A percentile compares a stretch with the other conserved stretches of the same genome.
These are phyloP conservation scores for Holothuria leucospilota DNA, from an alignment of 53 echinoderm and acorn worm species.

Conservation along the genomic window DNA sequence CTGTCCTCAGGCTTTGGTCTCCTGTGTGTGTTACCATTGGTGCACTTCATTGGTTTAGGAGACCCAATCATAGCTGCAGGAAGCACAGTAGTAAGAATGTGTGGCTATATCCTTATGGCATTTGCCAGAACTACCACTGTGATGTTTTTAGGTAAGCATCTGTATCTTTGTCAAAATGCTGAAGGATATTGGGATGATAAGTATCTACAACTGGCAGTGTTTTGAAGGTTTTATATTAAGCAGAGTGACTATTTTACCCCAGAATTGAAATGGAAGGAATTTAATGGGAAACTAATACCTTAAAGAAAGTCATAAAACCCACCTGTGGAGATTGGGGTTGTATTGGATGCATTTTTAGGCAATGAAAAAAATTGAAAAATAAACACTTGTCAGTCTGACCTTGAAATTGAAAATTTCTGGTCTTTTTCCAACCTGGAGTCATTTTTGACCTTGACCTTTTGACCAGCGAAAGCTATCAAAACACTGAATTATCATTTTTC, in stretches of 20 bases:
- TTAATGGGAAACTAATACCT: neutral
- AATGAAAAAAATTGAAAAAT: conserved; percentile 8
- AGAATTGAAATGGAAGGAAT: neutral
- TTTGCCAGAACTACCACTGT: conserved; percentile 71
- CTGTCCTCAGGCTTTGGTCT: conserved; percentile 68
- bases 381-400: conserved; percentile 35
- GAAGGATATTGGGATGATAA: neutral
- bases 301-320: neutral
- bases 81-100: conserved; percentile 67
- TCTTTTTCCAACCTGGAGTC: neutral
- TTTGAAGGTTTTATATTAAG: neutral
- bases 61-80: conserved; percentile 80
- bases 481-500: too few relatives aligned
- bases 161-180: too few relatives aligned
- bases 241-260: too few relatives aligned
- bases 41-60: conserved; percentile 57
- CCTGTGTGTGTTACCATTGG: conserved; percentile 69
- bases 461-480: too few relatives aligned
- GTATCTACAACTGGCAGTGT: neutral
- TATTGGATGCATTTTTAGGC: neutral
- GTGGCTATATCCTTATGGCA: conserved; percentile 80
- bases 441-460: conserved; percentile 25
- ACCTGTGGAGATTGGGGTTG: conserved; percentile 15
- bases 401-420: conserved; percentile 14
- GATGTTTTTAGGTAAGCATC: conserved; percentile 81